phyloP scores from a whole-genome alignment of 2,797 vertebrate genomes.

The Ammospiza maritima region DNA sequence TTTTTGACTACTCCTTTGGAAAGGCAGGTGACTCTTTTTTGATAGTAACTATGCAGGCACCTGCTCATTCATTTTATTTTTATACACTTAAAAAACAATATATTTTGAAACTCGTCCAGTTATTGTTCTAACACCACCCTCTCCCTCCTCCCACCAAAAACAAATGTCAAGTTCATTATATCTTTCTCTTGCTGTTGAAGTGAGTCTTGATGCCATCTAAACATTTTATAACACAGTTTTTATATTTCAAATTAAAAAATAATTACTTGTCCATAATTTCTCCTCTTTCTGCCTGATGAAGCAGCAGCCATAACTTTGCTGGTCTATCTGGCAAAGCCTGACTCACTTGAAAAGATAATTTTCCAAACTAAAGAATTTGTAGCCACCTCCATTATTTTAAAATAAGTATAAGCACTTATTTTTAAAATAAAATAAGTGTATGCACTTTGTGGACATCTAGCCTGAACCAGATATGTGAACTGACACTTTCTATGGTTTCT shows the following conservation, averaged over 20 bases:
- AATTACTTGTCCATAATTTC: neutral
- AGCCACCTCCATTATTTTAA: neutral
- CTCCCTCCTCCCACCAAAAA: neutral
- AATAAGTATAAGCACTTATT: neutral
- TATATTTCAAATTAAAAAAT: neutral
- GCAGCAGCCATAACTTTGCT: neutral
- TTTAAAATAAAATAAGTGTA: neutral
- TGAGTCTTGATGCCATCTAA: neutral
- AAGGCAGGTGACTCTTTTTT: neutral
- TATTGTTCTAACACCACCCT: neutral
- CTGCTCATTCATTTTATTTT: neutral
- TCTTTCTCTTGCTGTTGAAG: neutral
- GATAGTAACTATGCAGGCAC: neutral
- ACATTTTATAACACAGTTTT: neutral
- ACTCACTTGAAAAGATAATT: neutral
- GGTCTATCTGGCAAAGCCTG: neutral
- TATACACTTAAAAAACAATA: rapidly evolving
- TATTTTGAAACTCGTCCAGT: neutral
- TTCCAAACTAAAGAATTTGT: neutral
- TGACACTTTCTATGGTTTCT: neutral
- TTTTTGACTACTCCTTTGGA: neutral
- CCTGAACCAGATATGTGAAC: neutral
- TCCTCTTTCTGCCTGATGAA: neutral
- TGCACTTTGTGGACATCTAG: neutral
- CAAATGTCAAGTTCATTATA: neutral